Evolutionary conservation across 2,888 invertebrate species (phyloP), one percentile per base, ranked within the genome.

Genomic region (Fabriciana adippe): DNA sequence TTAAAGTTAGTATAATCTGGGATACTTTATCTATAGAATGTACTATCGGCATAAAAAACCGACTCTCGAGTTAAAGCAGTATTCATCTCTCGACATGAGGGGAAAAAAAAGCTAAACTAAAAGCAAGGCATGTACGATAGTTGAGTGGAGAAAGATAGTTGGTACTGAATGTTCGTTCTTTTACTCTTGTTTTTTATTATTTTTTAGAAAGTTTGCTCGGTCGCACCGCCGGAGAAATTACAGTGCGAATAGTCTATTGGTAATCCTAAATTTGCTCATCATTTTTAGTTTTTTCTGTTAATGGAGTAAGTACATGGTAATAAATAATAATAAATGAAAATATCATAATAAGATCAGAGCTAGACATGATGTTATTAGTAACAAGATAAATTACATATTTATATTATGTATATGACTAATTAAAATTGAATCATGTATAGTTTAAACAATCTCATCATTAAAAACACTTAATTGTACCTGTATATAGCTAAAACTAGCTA

Each of bases 171-270:
- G 87, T 80, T 85, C 80, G 86, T 86, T 90, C 88, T 90, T 90
- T 90, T 89, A 87, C 87, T 88, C 84, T 85, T 84, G 78, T 86
- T 85, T 87, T 80, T 86, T 86, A 70, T 84, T 86, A 84, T 87
- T 89, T 90, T 92, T 92, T 92, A 92, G 92, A 92, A 92, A 92
- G 92, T 92, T 86, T 83, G 85, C 88, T 87, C 85, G 86, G 86
- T 83, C 86, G 87, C 89, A 81, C 86, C 74, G 87, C 87, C 82
- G 85, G 91, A 87, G 91, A 92, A 92, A 92, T 90, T 90, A 89
- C 84, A 78, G 80, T 82, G 83, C 81, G 81, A 81, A 81, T 81
- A 80, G 81, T 80, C 80, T 81, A 82, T 84, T 85, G 84, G 82
- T 85, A 85, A 86, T 86, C 85, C 85, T 82, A 82, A 82, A 83